Conservation (phyloP, 2,113 vertebrate genomes). For the Neotoma lepida region DNA sequence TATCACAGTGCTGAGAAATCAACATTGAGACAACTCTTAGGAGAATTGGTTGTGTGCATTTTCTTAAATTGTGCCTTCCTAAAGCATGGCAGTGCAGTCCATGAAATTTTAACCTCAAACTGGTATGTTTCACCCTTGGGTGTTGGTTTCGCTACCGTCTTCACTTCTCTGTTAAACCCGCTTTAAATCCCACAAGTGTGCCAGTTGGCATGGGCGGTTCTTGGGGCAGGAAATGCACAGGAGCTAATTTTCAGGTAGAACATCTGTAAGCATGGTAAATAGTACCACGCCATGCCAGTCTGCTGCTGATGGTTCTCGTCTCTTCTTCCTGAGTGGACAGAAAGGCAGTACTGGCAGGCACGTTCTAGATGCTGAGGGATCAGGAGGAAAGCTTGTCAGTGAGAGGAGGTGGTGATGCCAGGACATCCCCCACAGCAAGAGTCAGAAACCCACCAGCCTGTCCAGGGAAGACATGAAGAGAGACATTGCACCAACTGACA, state of each 20-base stretch:
- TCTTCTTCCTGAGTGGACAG: constrained; percentile 1
- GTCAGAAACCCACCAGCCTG: not conserved
- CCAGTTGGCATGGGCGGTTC: constrained; percentile 77
- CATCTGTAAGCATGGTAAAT: constrained; percentile 79
- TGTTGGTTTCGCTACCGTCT: constrained; percentile 68
- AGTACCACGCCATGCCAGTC: constrained; percentile 35
- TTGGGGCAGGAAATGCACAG: constrained; percentile 76
- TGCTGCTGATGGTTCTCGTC: not conserved
- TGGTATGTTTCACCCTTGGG: constrained; percentile 63
- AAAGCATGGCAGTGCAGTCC: not conserved
- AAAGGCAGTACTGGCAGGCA: not conserved
- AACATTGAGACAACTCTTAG: not conserved
- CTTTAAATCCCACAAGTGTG: constrained; percentile 71
- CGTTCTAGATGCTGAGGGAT: not conserved
- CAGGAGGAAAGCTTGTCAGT: not conserved
- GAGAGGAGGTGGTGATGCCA: not conserved
- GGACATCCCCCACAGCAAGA: not conserved
- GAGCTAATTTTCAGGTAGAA: constrained; percentile 83
- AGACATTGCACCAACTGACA: not conserved
- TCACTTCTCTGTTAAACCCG: constrained; percentile 54
- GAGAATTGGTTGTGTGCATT: not conserved
- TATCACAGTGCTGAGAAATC: not conserved
- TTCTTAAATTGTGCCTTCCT: not conserved
- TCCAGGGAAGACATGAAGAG: not conserved
- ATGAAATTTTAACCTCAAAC: constrained; percentile 28